Evolutionary conservation across 2,113 vertebrate genomes (phyloP), one percentile per base, ranked within the genome.

Genomic region (Myxocyprinus asiaticus): DNA sequence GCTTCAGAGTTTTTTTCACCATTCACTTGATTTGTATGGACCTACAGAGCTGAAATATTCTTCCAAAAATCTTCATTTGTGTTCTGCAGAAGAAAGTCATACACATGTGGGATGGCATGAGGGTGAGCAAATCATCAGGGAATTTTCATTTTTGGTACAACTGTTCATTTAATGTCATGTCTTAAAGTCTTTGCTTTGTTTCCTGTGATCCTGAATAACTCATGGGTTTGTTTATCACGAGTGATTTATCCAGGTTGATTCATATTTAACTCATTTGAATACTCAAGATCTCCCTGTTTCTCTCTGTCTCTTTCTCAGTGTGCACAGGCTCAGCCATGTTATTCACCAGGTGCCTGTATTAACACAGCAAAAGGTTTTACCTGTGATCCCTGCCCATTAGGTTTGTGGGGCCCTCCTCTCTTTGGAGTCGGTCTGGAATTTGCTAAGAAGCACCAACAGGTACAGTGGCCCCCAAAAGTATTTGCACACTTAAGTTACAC

Each of bases 391-490:
- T 98, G 97, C 82, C 97, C 97, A 58, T 91, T 76, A 0, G 97
- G 97, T 9, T 95, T 95, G 76, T 94, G 92, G 80, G 97, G 96
- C 67, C 94, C 91, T 9, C 90, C 90, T 0, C 68, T 98, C 56
- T 91, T 90, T 0, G 97, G 97, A 0, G 93, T 95, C 0, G 96
- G 97, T 14, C 81, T 92, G 0, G 94, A 96, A 83, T 97, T 93
- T 0, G 97, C 96, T 12, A 94, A 88, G 81, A 94, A 90, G 77
- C 94, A 95, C 90, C 95, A 91, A 81, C 97, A 99, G 94, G 97
- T 96, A 83, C 0, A 42, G 4, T 53, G 4, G 17, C 22, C 7
- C 22, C 11, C 22, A 9, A 53, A 33, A 33, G 22, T 33, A 33
- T 33, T 33, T 33, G 22, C 22, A 33, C 22, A 33, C 22, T 33